Evolutionary conservation across 2,888 invertebrate species (phyloP), one percentile per base, ranked within the genome.

Genomic region (Hedychridium roseum): DNA sequence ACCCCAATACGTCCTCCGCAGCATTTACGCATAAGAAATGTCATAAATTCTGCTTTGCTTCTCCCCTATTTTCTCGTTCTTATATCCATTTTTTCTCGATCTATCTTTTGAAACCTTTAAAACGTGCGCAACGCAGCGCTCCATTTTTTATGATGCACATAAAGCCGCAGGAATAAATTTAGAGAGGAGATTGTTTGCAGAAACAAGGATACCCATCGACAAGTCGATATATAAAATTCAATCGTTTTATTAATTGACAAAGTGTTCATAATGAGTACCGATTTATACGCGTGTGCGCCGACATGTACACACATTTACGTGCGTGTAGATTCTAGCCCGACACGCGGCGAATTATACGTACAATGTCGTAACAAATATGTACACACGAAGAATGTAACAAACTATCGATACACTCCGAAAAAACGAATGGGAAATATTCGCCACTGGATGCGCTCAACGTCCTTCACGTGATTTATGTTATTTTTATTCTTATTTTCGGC

Each of bases 171-270:
- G n/a, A n/a, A n/a, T n/a, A n/a, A n/a, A n/a, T n/a, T n/a, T n/a
- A n/a, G n/a, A n/a, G n/a, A n/a, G n/a, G n/a, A n/a, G n/a, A n/a
- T n/a, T n/a, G n/a, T n/a, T n/a, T n/a, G n/a, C n/a, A n/a, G 23
- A 23, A 23, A 23, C 23, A 23, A 5, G 5, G 23, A 23, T 6
- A 23, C 23, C 9, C 23, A 23, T 23, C 40, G 44, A 45, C 50
- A 49, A 61, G 52, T 52, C 52, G 42, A 47, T 58, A 54, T 64
- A 43, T 72, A 74, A 76, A 76, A 76, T 76, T 73, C 72, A 73
- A 75, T 76, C 70, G 62, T 74, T 75, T 74, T 76, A 76, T 76
- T 78, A 78, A 78, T 78, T 78, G 78, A 78, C 78, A 76, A 78
- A 78, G 78, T 76, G 74, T 76, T 76, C 70, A 74, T 78, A 76